phyloP scores from a whole-genome alignment of 1,140 invertebrate genomes.

The Diorhabda elongata region DNA sequence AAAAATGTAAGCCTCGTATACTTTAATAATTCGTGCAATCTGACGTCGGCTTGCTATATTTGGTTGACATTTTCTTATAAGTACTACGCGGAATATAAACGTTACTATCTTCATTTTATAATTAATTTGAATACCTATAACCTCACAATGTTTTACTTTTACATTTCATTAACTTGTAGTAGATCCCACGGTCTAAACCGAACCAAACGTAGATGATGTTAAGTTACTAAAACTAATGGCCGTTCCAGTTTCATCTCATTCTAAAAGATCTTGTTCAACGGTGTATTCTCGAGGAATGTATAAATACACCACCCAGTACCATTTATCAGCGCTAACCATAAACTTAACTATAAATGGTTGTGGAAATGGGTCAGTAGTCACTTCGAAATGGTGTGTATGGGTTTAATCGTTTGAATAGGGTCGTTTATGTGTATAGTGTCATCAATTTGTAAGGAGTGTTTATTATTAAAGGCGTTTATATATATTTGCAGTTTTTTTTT shows the following conservation, averaged over 20 bases:
- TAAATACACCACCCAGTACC: constrained; percentile 13
- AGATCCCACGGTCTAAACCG: constrained; percentile 1
- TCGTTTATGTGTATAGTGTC: background rate
- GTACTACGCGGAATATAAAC: background rate
- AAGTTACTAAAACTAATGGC: background rate
- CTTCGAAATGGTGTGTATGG: background rate
- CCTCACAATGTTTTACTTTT: background rate
- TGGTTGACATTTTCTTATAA: too few species aligned
- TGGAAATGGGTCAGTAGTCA: constrained; percentile 14
- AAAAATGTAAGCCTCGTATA: background rate
- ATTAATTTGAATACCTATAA: constrained; percentile 3
- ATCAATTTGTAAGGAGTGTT: background rate
- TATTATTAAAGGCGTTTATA: background rate
- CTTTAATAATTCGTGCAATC: background rate
- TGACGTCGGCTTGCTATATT: too few species aligned
- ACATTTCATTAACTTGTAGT: constrained; percentile 2
- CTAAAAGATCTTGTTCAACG: constrained; percentile 5
- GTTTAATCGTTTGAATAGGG: background rate
- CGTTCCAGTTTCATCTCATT: background rate
- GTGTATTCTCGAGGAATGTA: constrained; percentile 10
- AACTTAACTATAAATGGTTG: constrained; percentile 8
- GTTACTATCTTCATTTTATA: background rate
- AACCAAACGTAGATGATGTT: constrained; percentile 1
- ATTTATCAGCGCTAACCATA: constrained; percentile 8
- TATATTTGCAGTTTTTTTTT: too few species aligned